phyloP scores from a whole-genome alignment of 2,797 vertebrate species.

The Mormyrus proboscirostris region DNA sequence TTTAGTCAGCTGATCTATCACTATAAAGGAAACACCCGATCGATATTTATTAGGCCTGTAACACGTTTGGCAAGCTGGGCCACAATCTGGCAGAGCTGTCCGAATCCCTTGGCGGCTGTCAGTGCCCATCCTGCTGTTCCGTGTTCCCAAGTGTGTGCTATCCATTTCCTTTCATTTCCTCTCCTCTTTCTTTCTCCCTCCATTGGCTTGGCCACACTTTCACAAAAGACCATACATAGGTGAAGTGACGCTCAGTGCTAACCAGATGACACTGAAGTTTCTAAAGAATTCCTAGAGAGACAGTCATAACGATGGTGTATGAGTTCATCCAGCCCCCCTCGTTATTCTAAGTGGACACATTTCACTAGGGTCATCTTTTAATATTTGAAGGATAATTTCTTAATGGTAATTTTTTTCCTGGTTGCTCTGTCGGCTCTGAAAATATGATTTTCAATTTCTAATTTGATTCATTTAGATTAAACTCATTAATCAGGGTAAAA shows the following conservation, averaged over 20 bases:
- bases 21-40: conserved; percentile 18
- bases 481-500: conserved; percentile 99
- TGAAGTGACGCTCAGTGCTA: neutral
- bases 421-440: conserved; percentile 88
- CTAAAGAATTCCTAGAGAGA: conserved; percentile 46
- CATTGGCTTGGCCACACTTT: neutral
- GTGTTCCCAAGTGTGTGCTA: neutral
- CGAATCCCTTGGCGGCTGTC: neutral
- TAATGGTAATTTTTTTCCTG: conserved; percentile 76
- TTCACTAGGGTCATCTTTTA: conserved; percentile 88
- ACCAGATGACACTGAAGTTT: conserved; percentile 35
- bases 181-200: neutral
- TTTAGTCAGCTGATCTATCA: conserved; percentile 17
- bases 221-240: neutral
- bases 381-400: conserved; percentile 99
- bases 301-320: conserved; percentile 54
- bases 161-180: neutral
- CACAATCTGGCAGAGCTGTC: neutral
- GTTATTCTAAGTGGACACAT: conserved; percentile 58
- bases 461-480: conserved; percentile 99
- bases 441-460: conserved; percentile 99
- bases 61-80: neutral
- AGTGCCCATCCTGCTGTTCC: neutral
- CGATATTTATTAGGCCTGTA: conserved; percentile 3
- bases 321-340: conserved; percentile 28